These are phyloP conservation scores for Fopius arisanus DNA, from an alignment of 1,140 invertebrate species.

Conservation along the genomic window DNA sequence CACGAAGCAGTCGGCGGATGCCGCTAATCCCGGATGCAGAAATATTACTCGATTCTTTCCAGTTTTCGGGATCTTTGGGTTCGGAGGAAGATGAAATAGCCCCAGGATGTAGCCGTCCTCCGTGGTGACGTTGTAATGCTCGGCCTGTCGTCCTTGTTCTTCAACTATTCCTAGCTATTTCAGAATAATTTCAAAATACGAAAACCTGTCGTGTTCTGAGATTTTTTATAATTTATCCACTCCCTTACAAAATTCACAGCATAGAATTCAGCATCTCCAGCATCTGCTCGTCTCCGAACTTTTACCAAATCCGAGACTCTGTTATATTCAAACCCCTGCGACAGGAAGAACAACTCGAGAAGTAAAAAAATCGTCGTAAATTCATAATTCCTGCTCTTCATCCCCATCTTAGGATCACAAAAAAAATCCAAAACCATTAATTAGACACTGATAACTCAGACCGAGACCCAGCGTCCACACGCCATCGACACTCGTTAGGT, in stretches of 20 bases:
- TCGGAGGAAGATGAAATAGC: neutral
- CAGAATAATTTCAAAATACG: neutral
- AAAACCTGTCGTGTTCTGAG: too few species aligned
- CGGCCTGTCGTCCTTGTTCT: neutral
- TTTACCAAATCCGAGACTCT: neutral
- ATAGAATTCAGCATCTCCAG: neutral
- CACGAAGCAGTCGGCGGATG: constrained; percentile 7
- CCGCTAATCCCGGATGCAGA: neutral
- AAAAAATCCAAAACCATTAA: neutral
- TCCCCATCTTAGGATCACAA: neutral
- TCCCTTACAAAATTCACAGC: neutral
- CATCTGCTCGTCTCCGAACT: neutral
- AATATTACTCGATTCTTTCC: neutral
- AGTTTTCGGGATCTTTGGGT: neutral
- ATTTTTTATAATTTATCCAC: neutral
- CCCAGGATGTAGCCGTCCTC: constrained; percentile 5
- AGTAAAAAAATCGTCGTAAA: neutral
- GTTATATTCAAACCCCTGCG: neutral
- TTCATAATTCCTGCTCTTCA: neutral
- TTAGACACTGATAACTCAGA: neutral
- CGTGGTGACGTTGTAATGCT: neutral
- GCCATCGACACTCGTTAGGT: neutral
- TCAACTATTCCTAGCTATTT: neutral
- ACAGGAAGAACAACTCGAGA: neutral
- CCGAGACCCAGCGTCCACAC: neutral